Evolutionary conservation across 2,888 invertebrate genomes (phyloP).

Genomic region (Anarsia innoxiella): DNA sequence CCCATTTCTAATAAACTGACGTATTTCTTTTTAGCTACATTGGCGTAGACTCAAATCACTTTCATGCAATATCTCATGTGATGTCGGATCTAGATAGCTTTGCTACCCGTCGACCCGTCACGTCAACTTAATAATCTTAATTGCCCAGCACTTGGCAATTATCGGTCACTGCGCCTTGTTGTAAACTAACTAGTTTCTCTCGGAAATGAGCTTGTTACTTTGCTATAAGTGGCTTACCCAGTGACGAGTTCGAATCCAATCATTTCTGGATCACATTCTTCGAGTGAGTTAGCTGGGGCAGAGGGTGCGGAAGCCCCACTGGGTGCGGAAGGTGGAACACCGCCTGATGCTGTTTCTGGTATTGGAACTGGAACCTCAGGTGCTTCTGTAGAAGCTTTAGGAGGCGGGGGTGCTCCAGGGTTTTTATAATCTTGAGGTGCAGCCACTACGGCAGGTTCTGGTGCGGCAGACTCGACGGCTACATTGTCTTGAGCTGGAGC

Average conservation of each 20-base stretch:
- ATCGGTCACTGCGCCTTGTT: conserved; percentile 28
- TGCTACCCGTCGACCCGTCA: conserved; percentile 32
- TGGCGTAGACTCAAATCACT: conserved; percentile 29
- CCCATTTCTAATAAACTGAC: too few relatives aligned
- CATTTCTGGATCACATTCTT: conserved; percentile 92
- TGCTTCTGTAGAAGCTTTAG: conserved; percentile 30
- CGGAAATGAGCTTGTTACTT: conserved; percentile 12
- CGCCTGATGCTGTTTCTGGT: conserved; percentile 64
- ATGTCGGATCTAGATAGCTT: conserved; percentile 46
- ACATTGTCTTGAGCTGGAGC: conserved; percentile 68
- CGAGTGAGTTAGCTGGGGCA: conserved; percentile 74
- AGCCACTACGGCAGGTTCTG: conserved; percentile 59
- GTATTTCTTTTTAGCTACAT: too few relatives aligned
- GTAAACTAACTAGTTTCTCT: conserved; percentile 4
- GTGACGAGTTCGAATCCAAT: conserved; percentile 94
- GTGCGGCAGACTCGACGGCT: conserved; percentile 60
- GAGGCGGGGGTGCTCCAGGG: conserved; percentile 52
- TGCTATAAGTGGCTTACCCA: conserved; percentile 74
- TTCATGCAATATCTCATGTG: conserved; percentile 29
- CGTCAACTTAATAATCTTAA: conserved; percentile 40
- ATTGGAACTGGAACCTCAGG: conserved; percentile 38
- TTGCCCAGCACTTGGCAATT: conserved; percentile 39
- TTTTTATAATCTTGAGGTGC: conserved; percentile 64
- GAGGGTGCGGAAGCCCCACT: conserved; percentile 68
- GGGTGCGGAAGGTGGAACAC: conserved; percentile 65